Percentiles rank a stretch among this genome's conserved stretches.
phyloP scores from a whole-genome alignment of 1,140 invertebrate species.

The Pseudomyrmex cubaensis region DNA sequence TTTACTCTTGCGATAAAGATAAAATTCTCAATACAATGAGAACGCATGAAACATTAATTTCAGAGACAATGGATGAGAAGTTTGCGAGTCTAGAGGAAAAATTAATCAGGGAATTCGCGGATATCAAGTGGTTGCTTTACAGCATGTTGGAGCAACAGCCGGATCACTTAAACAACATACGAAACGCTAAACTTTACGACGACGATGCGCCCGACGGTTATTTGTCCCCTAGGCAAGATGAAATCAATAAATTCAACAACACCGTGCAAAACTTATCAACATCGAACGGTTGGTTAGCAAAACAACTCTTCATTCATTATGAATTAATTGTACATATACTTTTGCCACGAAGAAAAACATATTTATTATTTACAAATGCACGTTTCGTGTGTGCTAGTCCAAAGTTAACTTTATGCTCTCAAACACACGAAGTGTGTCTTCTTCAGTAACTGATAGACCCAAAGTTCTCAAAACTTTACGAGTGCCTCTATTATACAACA shows the following conservation, averaged over 20 bases:
- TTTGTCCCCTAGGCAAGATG: slow-evolving; percentile 61
- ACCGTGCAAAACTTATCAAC: slow-evolving; percentile 57
- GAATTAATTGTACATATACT: not conserved
- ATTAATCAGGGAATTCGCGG: slow-evolving; percentile 62
- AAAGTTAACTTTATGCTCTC: slow-evolving; percentile 49
- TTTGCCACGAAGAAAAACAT: too few species aligned
- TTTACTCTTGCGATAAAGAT: not conserved
- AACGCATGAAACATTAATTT: slow-evolving; percentile 46
- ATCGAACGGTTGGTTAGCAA: slow-evolving; percentile 65
- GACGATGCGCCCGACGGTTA: not conserved
- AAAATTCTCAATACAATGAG: not conserved
- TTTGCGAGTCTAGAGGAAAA: slow-evolving; percentile 67
- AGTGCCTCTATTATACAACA: slow-evolving; percentile 7
- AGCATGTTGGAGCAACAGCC: slow-evolving; percentile 22
- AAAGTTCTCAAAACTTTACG: slow-evolving; percentile 38
- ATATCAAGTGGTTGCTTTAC: slow-evolving; percentile 56
- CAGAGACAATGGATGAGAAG: slow-evolving; percentile 72
- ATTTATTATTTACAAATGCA: not conserved
- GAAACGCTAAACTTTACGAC: slow-evolving; percentile 11
- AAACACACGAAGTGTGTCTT: slow-evolving; percentile 1
- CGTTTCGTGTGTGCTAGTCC: not conserved
- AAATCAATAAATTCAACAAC: slow-evolving; percentile 71
- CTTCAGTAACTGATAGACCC: slow-evolving; percentile 30
- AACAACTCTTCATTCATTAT: not conserved
- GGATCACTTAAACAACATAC: not conserved